Base-by-base conservation (phyloP, 2,888 invertebrate genomes). In the Scaptomyza caliginosa region DNA sequence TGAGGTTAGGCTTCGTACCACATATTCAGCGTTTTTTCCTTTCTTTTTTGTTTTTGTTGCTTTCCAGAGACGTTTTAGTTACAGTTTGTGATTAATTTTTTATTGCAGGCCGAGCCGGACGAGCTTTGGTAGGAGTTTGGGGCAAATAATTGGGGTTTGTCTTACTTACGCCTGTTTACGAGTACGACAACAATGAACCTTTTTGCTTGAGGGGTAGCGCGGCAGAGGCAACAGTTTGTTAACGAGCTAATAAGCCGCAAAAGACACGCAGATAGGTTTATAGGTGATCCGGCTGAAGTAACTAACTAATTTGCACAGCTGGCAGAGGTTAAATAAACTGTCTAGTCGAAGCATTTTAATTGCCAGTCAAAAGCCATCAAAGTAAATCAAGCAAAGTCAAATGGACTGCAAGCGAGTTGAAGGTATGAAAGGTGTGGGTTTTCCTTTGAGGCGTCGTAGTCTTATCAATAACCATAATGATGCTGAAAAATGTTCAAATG, bases 381-480 rank as follows among this genome's bases (percentile, higher is more conserved):
- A 39, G 32, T 59, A 68, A 67, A 62, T 64, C 49, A 55, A 39
- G 4, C 38, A 28, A 10, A 32, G 21, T 56, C 4, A 38, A 26
- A 10, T 6, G n/a, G 7, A 11, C 7, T 11, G 50, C 19, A n/a
- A 13, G 10, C 19, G 19, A 11, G 13, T 13, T 3, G 10, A 10
- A 49, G 21, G 62, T 24, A 8, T n/a, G 4, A 10, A 16, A 21
- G 16, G 7, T 7, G 3, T 8, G 26, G 2, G 11, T 6, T 0
- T 24, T 11, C 4, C 1, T 11, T 13, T 1, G 6, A 26, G 46
- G 51, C 55, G 34, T 34, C 30, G 62, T 30, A 57, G 66, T 45
- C 78, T 81, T 81, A 81, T 81, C 80, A 81, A 81, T 81, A 84
- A 81, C 80, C 87, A 84, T 86, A 86, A 81, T 86, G 71, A 57